These are phyloP conservation scores for Panagrolaimus sp. DNA, from an alignment of 1,140 invertebrate genomes.

Conservation along the genomic window DNA sequence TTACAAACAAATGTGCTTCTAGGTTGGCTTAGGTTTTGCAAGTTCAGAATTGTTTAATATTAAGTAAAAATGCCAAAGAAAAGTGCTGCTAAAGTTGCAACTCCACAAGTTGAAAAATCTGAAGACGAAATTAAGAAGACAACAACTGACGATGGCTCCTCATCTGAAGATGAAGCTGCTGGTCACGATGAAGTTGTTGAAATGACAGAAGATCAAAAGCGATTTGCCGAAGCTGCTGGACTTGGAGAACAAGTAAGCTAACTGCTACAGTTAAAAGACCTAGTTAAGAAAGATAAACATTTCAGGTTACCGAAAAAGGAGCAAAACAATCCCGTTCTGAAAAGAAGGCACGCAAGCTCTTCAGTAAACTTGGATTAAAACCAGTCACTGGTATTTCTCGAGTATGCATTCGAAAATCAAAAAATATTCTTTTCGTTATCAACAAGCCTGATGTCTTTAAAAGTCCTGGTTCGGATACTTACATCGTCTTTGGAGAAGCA, in stretches of 20 bases:
- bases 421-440: conserved; percentile 98
- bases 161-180: conserved; percentile 49
- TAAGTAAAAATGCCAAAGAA: conserved; percentile 6
- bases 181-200: conserved; percentile 47
- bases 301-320: conserved; percentile 51
- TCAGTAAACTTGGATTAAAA: conserved; percentile 95
- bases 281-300: conserved; percentile 2
- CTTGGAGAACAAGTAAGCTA: conserved; percentile 48
- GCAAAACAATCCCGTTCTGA: conserved; percentile 91
- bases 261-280: not conserved
- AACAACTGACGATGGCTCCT: conserved; percentile 43
- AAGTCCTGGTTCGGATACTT: conserved; percentile 97
- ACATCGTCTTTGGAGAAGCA: conserved; percentile 98
- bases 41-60: too few relatives aligned
- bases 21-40: too few relatives aligned
- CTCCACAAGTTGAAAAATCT: not conserved
- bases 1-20: too few relatives aligned
- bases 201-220: conserved; percentile 55
- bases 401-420: conserved; percentile 96
- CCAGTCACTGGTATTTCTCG: conserved; percentile 88
- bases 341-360: conserved; percentile 97
- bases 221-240: conserved; percentile 58
- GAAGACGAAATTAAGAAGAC: conserved; percentile 46
- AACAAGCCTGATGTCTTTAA: conserved; percentile 99
- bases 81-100: not conserved